Evolutionary conservation across 2,113 vertebrate species (phyloP), one percentile per base, ranked within the genome.

Genomic region (Pandion haliaetus): DNA sequence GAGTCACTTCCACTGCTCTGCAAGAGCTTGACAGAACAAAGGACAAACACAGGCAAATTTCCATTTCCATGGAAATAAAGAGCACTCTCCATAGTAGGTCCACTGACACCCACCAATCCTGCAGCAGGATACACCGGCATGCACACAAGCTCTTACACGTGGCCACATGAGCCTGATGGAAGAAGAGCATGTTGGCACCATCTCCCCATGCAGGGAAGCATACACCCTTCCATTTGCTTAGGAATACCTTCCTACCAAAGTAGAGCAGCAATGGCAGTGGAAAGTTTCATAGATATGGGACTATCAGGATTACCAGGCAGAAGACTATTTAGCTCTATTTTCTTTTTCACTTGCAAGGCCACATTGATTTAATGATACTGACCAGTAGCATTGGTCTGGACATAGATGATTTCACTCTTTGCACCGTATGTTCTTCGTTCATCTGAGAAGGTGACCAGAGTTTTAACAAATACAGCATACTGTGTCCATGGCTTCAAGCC

Each of bases 391-490:
- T 99, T 98, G 80, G 99, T 99, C 88, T 99, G 99, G 71, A 99
- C 97, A 4, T 99, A 99, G 97, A 99, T 99, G 97, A 99, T 99
- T 73, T 99, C 97, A 5, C 99, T 99, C 97, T 99, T 99, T n/a
- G 99, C 99, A 21, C 99, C 99, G 0, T 99, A 98, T 1, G 99
- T 99, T 73, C 99, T 98, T 24, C 99, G 98, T 71, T 99, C 99
- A 0, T 99, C 99, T 0, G 99, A 99, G 47, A 99, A 98, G 45
- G 99, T 99, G 79, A 99, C 98, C 93, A 99, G 97, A 4, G 99
- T 99, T 97, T 99, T 99, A 26, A 99, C 99, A 86, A 99, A 99
- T 82, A 99, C 98, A 74, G 99, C 99, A 1, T 99, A 99, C 81
- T 99, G 99, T 0, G 99, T 99, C 99, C 99, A 99, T 11, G 99